phyloP scores from a whole-genome alignment of 1,140 invertebrate genomes.

The Eueides isabella region DNA sequence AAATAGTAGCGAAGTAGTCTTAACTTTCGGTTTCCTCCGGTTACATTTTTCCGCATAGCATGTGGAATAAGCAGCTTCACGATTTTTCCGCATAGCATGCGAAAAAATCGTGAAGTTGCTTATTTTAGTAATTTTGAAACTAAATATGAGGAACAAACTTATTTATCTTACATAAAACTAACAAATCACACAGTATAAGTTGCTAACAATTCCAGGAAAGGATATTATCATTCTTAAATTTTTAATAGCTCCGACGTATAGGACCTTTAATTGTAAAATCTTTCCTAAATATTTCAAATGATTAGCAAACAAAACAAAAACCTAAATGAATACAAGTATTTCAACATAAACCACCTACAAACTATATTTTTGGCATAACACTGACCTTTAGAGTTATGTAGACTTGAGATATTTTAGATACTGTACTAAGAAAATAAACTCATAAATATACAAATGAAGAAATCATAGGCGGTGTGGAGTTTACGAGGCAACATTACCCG shows the following conservation, averaged over 20 bases:
- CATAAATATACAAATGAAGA: conserved; percentile 40
- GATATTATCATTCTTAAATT: not conserved
- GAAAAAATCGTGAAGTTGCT: too few relatives aligned
- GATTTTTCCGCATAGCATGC: too few relatives aligned
- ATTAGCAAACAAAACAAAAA: not conserved
- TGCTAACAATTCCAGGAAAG: too few relatives aligned
- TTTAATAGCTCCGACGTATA: not conserved
- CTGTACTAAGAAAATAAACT: conserved; percentile 34
- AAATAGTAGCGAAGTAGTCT: too few relatives aligned
- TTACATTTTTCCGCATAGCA: too few relatives aligned
- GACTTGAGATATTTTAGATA: conserved; percentile 32
- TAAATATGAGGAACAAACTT: too few relatives aligned
- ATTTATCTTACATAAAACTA: too few relatives aligned
- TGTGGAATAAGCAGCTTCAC: too few relatives aligned
- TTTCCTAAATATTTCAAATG: not conserved
- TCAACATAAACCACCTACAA: not conserved
- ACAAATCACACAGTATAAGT: too few relatives aligned
- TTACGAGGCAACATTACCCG: conserved; percentile 17
- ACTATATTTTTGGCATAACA: conserved; percentile 21
- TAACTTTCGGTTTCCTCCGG: too few relatives aligned
- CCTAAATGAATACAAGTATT: not conserved
- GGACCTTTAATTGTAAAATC: not conserved
- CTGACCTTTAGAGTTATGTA: conserved; percentile 20
- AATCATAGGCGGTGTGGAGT: not conserved
- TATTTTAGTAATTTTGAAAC: too few relatives aligned